phyloP scores from a whole-genome alignment of 2,797 vertebrate species.

The Fistularia tabacaria region DNA sequence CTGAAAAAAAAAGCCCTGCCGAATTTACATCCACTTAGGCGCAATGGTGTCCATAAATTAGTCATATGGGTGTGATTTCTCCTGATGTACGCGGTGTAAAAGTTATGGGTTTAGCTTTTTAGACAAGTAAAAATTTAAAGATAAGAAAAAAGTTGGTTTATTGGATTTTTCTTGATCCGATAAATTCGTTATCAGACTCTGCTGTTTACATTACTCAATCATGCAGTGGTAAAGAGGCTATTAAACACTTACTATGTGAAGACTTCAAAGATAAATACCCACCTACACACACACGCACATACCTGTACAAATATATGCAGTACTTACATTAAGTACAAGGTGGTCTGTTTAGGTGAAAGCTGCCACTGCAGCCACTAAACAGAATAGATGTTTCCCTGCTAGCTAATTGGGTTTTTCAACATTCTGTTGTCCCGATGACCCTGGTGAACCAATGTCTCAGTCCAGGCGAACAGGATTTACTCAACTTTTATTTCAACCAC shows the following conservation, averaged over 20 bases:
- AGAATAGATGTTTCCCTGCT: slow-evolving; percentile 25
- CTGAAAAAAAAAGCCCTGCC: too few species aligned
- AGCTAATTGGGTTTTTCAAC: slow-evolving; percentile 57
- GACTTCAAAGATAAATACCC: too few species aligned
- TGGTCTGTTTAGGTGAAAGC: slow-evolving; percentile 17
- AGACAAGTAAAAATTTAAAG: too few species aligned
- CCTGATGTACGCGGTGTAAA: too few species aligned
- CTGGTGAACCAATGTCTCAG: slow-evolving; percentile 20
- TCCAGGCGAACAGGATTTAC: slow-evolving; percentile 33
- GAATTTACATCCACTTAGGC: too few species aligned
- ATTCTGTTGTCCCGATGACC: slow-evolving; percentile 39
- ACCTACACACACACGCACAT: not conserved
- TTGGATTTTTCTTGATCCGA: too few species aligned
- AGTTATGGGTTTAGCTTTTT: too few species aligned
- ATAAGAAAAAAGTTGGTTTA: too few species aligned
- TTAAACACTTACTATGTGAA: not conserved
- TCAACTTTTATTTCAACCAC: slow-evolving; percentile 27
- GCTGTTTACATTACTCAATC: not conserved
- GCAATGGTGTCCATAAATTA: too few species aligned
- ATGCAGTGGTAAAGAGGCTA: not conserved
- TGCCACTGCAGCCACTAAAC: slow-evolving; percentile 26
- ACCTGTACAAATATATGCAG: too few species aligned
- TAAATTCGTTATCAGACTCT: too few species aligned
- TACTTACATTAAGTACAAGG: not conserved
- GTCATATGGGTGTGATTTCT: too few species aligned